Base-by-base conservation (phyloP, 2,797 vertebrate species). In the Mus spretus region DNA sequence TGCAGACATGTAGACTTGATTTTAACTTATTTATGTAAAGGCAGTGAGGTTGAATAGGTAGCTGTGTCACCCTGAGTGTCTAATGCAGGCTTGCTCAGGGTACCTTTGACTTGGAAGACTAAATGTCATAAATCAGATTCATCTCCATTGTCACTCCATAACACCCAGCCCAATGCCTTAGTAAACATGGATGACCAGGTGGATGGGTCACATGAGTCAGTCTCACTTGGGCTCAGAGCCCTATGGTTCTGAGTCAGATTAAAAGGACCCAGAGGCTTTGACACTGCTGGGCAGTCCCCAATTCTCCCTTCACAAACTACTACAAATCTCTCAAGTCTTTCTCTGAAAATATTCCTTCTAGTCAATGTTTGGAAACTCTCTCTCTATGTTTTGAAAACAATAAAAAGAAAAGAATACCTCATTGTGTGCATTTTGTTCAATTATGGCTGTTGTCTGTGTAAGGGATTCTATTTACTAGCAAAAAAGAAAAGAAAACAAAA, bases 21-120 rank as follows among this genome's bases (percentile, higher is more conserved):
- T 98, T 98, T 96, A 95, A 95, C n/a, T 97, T 95, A 81, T 97
- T 65, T 93, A 37, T 96, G 88, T 86, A 97, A 97, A 97, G 93
- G 31, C 77, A 92, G 79, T 92, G 57, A 90, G 92, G 72, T 97
- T 78, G 80, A 91, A 89, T 44, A 94, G 13, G 47, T 24, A 92
- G 11, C n/a, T 97, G 50, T 95, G 96, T 91, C 22, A 96, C 93
- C 67, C 79, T 97, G n/a, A 55, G 96, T 53, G 83, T 96, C 98
- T 96, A 91, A 79, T 10, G 37, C 95, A 72, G 22, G 50, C 26
- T 90, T 93, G 70, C 61, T 15, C 3, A 55, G 86, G 19, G 24
- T 79, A 86, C 26, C 59, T 9, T 37, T 94, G 85, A 94, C 96
- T 93, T 97, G 57, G 70, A 75, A 98, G 94, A 96, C 19, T n/a